Evolutionary conservation across 2,888 invertebrate species (phyloP), one percentile per base, ranked within the genome.

Genomic region (Tetropium fuscum): DNA sequence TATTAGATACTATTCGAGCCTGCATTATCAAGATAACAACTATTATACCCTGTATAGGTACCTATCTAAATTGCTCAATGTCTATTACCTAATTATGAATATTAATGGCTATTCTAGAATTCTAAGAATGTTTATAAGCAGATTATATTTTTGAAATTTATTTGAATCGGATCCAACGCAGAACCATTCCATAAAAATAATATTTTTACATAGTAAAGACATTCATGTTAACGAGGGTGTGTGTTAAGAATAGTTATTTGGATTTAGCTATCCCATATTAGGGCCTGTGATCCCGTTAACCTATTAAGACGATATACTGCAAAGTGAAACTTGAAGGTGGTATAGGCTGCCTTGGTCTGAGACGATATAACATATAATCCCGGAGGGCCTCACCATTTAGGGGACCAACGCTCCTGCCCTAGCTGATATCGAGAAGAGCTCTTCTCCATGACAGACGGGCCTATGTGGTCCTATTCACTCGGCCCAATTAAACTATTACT

Each of bases 231-330:
- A 51, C 51, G 51, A 51, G 51, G 51, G 51, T 25, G 40, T 51
- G 51, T 40, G 51, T 51, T 51, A 51, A 51, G 51, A 51, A 51
- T 51, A 51, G 51, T 51, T 51, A 51, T 51, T 51, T 40, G 51
- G 40, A 51, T 51, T 51, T 51, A 51, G 51, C 51, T 51, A 51
- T 51, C 51, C 51, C 40, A 51, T 51, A 51, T 51, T 51, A 51
- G 51, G 51, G 51, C 51, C 51, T 51, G 51, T 51, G 51, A 51
- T 51, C 70, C 71, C 64, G 70, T 69, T 71, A 71, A 71, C 73
- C 74, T 73, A 74, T 74, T 74, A 74, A 72, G 71, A 71, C 71
- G 73, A 74, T 74, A 74, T 74, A 74, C 73, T 74, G 74, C 74
- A 74, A 74, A 74, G 73, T 74, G 74, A 74, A 74, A 74, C 70